These are phyloP conservation scores for Bradypus variegatus DNA, from an alignment of 2,797 vertebrate genomes.

Conservation along the genomic window DNA sequence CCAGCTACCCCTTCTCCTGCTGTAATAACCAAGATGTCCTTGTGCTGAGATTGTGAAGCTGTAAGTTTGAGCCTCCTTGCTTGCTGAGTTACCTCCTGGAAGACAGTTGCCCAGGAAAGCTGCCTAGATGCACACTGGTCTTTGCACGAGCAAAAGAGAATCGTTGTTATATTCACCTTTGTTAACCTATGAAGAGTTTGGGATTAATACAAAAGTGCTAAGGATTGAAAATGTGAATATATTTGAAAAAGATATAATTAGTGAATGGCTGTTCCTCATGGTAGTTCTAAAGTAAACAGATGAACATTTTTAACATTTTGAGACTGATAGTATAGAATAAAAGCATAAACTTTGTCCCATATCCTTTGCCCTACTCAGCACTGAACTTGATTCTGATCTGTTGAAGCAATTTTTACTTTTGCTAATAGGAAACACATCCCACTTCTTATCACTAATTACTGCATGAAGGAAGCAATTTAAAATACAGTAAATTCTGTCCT, in stretches of 20 bases:
- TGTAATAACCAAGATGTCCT: neutral
- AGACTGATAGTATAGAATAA: neutral
- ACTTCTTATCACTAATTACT: neutral
- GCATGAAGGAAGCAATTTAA: neutral
- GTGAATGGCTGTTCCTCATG: neutral
- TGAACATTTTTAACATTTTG: neutral
- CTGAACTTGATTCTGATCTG: constrained; percentile 2
- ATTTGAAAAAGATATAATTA: neutral
- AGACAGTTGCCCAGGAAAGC: neutral
- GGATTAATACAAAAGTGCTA: neutral
- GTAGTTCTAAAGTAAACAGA: neutral
- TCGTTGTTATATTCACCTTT: neutral
- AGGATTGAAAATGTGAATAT: neutral
- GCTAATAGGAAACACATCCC: neutral
- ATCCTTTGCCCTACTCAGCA: neutral
- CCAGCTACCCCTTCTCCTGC: neutral
- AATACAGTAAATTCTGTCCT: neutral
- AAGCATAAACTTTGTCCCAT: neutral
- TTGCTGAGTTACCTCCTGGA: neutral
- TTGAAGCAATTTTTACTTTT: neutral
- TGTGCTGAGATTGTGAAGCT: neutral
- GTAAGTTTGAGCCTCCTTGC: neutral
- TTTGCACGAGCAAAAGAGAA: neutral
- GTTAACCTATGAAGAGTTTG: neutral
- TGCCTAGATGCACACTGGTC: neutral